Evolutionary conservation across 2,797 vertebrate genomes (phyloP).

Genomic region (Serranus cabrilla): DNA sequence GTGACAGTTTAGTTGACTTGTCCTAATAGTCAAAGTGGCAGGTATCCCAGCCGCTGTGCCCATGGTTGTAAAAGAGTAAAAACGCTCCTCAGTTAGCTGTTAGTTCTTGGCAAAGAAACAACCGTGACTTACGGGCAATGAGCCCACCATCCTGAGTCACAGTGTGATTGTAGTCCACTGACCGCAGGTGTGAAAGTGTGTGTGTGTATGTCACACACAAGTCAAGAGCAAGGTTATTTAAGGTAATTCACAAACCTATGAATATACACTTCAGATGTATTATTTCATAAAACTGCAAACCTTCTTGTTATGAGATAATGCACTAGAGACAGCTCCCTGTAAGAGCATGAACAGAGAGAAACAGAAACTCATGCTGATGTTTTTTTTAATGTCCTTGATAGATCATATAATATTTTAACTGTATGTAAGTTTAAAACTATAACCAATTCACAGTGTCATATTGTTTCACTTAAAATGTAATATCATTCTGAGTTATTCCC

Average conservation of each 20-base stretch:
- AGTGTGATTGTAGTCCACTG: background rate
- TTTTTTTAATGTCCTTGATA: background rate
- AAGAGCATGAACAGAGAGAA: too few species aligned
- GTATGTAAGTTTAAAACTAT: background rate
- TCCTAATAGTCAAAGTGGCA: too few species aligned
- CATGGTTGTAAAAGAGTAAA: background rate
- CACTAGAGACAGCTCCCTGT: background rate
- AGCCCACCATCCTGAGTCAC: conserved; percentile 31
- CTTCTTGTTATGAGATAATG: background rate
- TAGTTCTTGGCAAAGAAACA: conserved; percentile 9
- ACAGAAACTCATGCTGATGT: too few species aligned
- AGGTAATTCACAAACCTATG: background rate
- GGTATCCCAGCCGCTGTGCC: background rate
- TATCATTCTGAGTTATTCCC: background rate
- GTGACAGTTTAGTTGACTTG: background rate
- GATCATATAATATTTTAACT: background rate
- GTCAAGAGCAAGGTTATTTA: conserved; percentile 23
- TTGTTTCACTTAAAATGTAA: background rate
- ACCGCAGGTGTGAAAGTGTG: conserved; percentile 35
- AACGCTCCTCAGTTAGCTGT: background rate
- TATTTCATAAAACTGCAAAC: too few species aligned
- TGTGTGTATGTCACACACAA: conserved; percentile 6
- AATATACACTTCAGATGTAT: background rate
- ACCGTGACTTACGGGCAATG: conserved; percentile 22
- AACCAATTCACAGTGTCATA: background rate